phyloP scores from a whole-genome alignment of 2,888 invertebrate species.

The Ischnura elegans region DNA sequence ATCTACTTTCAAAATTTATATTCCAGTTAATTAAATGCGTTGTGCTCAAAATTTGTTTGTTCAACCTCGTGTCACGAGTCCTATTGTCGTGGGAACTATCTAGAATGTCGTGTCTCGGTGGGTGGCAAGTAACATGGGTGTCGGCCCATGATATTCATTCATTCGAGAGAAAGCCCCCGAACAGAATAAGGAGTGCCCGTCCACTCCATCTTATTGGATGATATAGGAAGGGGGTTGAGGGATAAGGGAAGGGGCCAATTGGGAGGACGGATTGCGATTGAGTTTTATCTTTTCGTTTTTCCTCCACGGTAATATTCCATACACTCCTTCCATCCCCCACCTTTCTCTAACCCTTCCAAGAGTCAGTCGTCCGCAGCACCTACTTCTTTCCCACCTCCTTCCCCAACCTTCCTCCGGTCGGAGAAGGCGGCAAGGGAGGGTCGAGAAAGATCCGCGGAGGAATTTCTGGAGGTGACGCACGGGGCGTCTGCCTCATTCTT shows the following conservation, averaged over 20 bases:
- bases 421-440: not conserved
- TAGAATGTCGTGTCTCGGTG: not conserved
- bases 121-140: not conserved
- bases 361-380: conserved; percentile 25
- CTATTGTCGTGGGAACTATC: not conserved
- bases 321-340: not conserved
- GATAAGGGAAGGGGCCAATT: conserved; percentile 24
- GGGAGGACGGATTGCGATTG: conserved; percentile 43
- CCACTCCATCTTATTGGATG: conserved; percentile 38
- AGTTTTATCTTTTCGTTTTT: not conserved
- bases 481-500: conserved; percentile 58
- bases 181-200: conserved; percentile 27
- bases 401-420: conserved; percentile 40
- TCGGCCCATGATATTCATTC: not conserved
- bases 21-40: not conserved
- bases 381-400: no score
- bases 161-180: not conserved
- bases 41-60: not conserved
- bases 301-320: not conserved
- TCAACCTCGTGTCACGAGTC: conserved; percentile 11
- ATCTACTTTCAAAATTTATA: not conserved
- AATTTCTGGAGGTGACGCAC: conserved; percentile 67
- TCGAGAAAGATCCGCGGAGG: conserved; percentile 58
- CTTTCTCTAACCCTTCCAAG: not conserved
- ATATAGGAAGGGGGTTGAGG: not conserved